Percentiles rank a stretch among this genome's conserved stretches.
Conservation (phyloP, 1,140 invertebrate genomes). For the Drosophila rhopaloa region DNA sequence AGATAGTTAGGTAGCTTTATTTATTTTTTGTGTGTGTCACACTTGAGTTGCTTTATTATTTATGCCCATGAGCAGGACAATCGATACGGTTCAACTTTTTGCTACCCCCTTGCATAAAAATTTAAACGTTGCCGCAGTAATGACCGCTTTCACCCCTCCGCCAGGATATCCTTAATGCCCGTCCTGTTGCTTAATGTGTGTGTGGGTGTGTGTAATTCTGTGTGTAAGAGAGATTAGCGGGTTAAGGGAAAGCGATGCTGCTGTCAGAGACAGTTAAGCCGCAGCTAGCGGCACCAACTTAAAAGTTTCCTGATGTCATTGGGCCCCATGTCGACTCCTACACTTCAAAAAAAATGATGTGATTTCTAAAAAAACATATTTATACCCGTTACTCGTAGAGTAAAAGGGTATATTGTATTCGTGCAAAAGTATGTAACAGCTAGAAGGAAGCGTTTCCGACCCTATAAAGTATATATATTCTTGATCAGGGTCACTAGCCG, state of each 20-base stretch:
- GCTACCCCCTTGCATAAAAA: constrained; percentile 22
- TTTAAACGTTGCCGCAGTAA: constrained; percentile 28
- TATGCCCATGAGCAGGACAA: constrained; percentile 36
- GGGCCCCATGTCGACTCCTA: neutral
- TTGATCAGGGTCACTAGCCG: too few relatives aligned
- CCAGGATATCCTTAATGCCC: constrained; percentile 14
- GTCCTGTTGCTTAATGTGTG: constrained; percentile 22
- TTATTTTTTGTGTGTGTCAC: constrained; percentile 11
- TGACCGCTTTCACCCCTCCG: constrained; percentile 5
- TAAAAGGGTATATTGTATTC: too few relatives aligned
- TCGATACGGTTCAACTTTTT: constrained; percentile 14
- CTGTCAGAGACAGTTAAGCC: constrained; percentile 36
- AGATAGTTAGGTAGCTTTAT: constrained; percentile 2
- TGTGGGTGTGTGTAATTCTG: constrained; percentile 14
- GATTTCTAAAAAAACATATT: too few relatives aligned
- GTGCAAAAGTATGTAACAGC: too few relatives aligned
- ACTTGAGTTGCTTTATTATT: constrained; percentile 45
- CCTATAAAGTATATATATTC: too few relatives aligned
- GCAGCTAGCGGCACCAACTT: constrained; percentile 42
- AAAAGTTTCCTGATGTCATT: constrained; percentile 65
- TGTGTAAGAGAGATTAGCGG: constrained; percentile 41
- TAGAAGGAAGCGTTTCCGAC: too few relatives aligned
- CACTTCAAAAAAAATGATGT: constrained; percentile 5
- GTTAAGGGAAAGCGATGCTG: constrained; percentile 36
- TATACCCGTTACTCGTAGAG: too few relatives aligned